A percentile compares a stretch with the other conserved stretches of the same genome.
phyloP scores from a whole-genome alignment of 2,113 vertebrate genomes.

The Tyto alba region DNA sequence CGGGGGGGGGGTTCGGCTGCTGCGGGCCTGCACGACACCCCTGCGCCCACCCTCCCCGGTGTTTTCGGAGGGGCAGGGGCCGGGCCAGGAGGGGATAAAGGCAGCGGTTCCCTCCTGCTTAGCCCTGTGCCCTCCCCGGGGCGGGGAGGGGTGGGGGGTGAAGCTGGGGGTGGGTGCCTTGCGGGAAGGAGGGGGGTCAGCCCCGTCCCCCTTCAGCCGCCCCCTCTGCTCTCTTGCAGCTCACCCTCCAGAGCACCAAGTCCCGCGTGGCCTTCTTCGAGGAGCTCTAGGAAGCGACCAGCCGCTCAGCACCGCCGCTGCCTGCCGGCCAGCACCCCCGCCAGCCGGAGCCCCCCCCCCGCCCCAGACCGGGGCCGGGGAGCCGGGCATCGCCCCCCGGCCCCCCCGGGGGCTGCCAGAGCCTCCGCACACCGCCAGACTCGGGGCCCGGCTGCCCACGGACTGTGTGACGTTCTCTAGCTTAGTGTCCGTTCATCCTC shows the following conservation, averaged over 20 bases:
- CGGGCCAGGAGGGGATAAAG: not conserved
- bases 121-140: not conserved
- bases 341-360: not conserved
- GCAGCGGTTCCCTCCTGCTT: not conserved
- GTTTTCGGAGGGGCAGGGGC: rapidly evolving
- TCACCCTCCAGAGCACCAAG: slow-evolving; percentile 94
- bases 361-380: not conserved
- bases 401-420: not conserved
- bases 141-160: no score
- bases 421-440: not conserved
- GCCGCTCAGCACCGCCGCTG: not conserved
- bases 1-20: not conserved
- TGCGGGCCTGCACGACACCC: not conserved
- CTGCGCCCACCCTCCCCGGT: not conserved
- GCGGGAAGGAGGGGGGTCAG: not conserved
- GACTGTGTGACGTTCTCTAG: not conserved
- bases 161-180: not conserved
- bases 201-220: not conserved
- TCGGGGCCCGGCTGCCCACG: not conserved
- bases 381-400: not conserved
- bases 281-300: slow-evolving; percentile 77
- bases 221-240: slow-evolving; percentile 76
- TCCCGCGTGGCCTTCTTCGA: slow-evolving; percentile 95
- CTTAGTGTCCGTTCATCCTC: not conserved
- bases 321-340: not conserved